A percentile compares a stretch with the other conserved stretches of the same genome.
Conservation (phyloP, 1,140 invertebrate species). For the Macrocentrus cingulum region DNA sequence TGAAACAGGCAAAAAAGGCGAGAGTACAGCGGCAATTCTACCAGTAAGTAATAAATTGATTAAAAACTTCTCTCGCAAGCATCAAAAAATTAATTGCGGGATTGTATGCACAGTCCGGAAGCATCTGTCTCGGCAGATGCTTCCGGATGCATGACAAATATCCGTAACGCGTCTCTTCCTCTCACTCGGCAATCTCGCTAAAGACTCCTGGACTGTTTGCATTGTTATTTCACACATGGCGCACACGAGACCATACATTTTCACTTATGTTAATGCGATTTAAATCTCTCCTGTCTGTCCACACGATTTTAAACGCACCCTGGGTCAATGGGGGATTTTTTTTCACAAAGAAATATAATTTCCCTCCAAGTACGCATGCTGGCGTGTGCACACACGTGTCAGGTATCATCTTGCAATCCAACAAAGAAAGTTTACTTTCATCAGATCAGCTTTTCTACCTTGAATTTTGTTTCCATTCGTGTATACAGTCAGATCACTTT, state of each 20-base stretch:
- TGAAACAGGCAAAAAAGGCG: slow-evolving; percentile 60
- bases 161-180: not conserved
- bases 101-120: too few relatives aligned
- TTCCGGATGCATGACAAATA: not conserved
- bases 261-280: slow-evolving; percentile 51
- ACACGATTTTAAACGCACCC: too few relatives aligned
- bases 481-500: slow-evolving; percentile 10
- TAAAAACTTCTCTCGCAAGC: too few relatives aligned
- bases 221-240: slow-evolving; percentile 33
- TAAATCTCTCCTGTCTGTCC: slow-evolving; percentile 10
- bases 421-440: slow-evolving; percentile 14
- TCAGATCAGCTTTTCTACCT: not conserved
- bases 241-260: slow-evolving; percentile 34
- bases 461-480: not conserved
- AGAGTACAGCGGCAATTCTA: slow-evolving; percentile 54
- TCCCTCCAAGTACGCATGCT: too few relatives aligned
- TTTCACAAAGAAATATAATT: too few relatives aligned
- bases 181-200: too few relatives aligned
- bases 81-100: too few relatives aligned
- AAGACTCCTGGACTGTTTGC: too few relatives aligned
- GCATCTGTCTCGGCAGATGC: not conserved
- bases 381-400: too few relatives aligned
- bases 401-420: not conserved
- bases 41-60: slow-evolving; percentile 38
- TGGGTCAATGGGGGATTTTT: too few relatives aligned